Conservation (phyloP, 2,113 vertebrate species). For the Heterochromis multidens region DNA sequence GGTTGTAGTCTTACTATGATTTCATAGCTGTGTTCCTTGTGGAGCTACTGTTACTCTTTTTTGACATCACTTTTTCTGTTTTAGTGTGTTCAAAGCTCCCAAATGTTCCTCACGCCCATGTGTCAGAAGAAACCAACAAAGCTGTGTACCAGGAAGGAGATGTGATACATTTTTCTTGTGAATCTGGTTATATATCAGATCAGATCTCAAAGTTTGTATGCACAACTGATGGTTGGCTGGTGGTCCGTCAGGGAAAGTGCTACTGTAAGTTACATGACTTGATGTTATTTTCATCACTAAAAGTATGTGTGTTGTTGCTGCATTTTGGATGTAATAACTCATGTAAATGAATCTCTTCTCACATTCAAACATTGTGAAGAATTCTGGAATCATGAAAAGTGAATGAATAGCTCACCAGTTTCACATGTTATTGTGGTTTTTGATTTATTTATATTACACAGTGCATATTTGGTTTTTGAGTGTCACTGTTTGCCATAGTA, state of each 20-base stretch:
- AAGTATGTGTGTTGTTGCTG: background rate
- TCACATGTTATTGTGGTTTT: no score
- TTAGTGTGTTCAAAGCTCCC: constrained; percentile 18
- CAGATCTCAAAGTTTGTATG: background rate
- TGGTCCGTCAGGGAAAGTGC: background rate
- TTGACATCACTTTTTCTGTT: background rate
- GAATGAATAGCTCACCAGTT: no score
- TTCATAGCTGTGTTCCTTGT: background rate
- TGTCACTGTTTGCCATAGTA: no score
- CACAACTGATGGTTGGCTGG: background rate
- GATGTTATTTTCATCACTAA: background rate
- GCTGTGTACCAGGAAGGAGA: background rate
- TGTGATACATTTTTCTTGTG: constrained; percentile 22
- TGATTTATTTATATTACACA: no score
- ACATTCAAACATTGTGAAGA: no score
- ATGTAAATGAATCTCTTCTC: background rate
- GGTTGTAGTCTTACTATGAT: background rate
- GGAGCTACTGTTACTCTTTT: background rate
- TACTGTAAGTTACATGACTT: constrained; percentile 16
- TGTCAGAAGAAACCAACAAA: background rate
- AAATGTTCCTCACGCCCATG: background rate
- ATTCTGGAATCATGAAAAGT: no score
- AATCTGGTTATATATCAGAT: constrained; percentile 28
- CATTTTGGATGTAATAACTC: background rate
- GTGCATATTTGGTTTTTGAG: no score